phyloP scores from a whole-genome alignment of 1,140 invertebrate species.

The Heliconius hermathena region DNA sequence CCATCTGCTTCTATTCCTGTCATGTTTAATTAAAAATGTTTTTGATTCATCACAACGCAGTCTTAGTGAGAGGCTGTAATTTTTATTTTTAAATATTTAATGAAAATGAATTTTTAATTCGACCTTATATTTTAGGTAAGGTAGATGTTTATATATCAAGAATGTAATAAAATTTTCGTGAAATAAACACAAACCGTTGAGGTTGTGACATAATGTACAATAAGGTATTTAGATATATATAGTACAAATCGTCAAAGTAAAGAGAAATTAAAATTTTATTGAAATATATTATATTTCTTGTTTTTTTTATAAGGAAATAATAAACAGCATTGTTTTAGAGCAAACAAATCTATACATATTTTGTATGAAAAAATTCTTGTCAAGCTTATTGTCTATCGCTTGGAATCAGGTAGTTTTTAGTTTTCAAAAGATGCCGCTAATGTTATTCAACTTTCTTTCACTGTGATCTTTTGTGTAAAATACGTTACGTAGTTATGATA shows the following conservation, averaged over 20 bases:
- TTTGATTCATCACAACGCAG: background rate
- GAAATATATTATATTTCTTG: background rate
- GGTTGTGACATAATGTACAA: too few relatives aligned
- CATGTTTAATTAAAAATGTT: conserved; percentile 57
- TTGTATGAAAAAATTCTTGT: background rate
- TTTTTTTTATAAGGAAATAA: background rate
- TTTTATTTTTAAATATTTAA: too few relatives aligned
- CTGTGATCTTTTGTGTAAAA: conserved; percentile 20
- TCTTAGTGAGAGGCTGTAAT: background rate
- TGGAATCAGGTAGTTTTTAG: conserved; percentile 17
- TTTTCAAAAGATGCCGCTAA: conserved; percentile 15
- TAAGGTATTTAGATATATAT: too few relatives aligned
- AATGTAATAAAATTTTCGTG: too few relatives aligned
- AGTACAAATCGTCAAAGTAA: background rate
- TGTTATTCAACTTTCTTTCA: conserved; percentile 22
- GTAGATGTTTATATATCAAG: too few relatives aligned
- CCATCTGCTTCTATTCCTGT: conserved; percentile 75
- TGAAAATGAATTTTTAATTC: too few relatives aligned
- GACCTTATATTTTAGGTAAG: too few relatives aligned
- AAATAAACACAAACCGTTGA: too few relatives aligned
- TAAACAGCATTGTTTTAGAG: conserved; percentile 6
- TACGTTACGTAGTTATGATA: conserved; percentile 18
- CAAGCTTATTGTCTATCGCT: background rate
- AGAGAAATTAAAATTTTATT: background rate
- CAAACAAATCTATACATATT: conserved; percentile 2